Base-by-base conservation (phyloP, 2,888 invertebrate genomes). In the Rutpela maculata region DNA sequence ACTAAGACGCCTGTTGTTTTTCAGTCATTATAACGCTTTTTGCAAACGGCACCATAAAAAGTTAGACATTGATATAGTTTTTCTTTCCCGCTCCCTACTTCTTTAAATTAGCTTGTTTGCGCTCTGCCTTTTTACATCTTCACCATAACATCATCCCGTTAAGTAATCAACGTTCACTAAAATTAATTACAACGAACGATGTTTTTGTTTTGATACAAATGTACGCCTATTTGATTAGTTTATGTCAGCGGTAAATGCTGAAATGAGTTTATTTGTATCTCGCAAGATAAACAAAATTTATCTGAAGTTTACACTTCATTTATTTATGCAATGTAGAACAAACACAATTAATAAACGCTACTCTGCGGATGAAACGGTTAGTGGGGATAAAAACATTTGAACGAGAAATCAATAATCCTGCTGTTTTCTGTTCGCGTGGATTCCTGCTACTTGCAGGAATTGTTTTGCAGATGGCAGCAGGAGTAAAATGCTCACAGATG, bases 1-100 rank as follows among this genome's bases (percentile, higher is more conserved):
- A 50, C 15, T 50, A 50, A 50, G 50, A n/a, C 50, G 50, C n/a
- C 9, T 63, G 26, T 63, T 63, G 63, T 63, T 63, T 43, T 50
- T 50, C 50, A 50, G 50, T 50, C 50, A 50, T 50, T 50, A 50
- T 50, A 50, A 5, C n/a, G n/a, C n/a, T 50, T 50, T 50, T 50
- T 50, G 5, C n/a, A 50, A 50, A n/a, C 50, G n/a, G n/a, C n/a
- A 15, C 50, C 50, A n/a, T 50, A 50, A 50, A n/a, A 50, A 50
- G 50, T 50, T 50, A 50, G 50, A 50, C 50, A n/a, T 50, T 50
- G 50, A n/a, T 50, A 50, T 50, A 50, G 50, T 50, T 50, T 50
- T 17, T 50, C 50, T 6, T 50, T 15, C 50, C n/a, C n/a, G 15
- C 0, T 17, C 50, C 50, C 50, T 50, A 50, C 50, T 50, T 50